A percentile compares a stretch with the other conserved stretches of the same genome.
phyloP scores from a whole-genome alignment of 2,113 vertebrate genomes.

The Elachura formosa region DNA sequence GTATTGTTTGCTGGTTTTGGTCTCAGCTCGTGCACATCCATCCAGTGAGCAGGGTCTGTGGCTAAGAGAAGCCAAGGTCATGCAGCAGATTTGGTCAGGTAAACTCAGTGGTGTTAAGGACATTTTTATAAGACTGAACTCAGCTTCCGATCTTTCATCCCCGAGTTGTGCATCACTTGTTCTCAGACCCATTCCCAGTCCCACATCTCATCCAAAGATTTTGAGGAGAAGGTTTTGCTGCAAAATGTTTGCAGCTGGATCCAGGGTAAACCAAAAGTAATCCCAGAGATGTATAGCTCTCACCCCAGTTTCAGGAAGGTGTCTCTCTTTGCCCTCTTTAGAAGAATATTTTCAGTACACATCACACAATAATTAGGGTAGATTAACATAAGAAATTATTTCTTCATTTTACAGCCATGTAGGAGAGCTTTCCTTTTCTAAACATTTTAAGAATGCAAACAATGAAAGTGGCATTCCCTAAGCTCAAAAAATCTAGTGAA shows the following conservation, averaged over 20 bases:
- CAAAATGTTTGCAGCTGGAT: background rate
- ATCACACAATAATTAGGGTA: background rate
- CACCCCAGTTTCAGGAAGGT: background rate
- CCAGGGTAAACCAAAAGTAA: background rate
- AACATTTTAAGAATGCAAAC: background rate
- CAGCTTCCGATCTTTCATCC: background rate
- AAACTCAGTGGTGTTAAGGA: background rate
- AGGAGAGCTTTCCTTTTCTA: background rate
- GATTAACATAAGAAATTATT: background rate
- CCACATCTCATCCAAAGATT: rapidly evolving
- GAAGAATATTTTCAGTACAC: background rate
- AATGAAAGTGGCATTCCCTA: background rate
- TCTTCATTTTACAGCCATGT: background rate
- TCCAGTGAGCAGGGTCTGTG: background rate
- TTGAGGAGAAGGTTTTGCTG: background rate
- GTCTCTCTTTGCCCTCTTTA: background rate
- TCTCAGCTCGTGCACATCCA: background rate
- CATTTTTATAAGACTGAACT: background rate
- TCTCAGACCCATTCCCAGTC: background rate
- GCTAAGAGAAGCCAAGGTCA: background rate
- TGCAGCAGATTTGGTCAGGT: background rate
- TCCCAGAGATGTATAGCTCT: background rate
- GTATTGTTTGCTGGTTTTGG: background rate
- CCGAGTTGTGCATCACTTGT: rapidly evolving
- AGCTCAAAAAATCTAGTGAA: background rate